phyloP scores from a whole-genome alignment of 2,888 invertebrate genomes.

The Caenorhabditis parvicauda region DNA sequence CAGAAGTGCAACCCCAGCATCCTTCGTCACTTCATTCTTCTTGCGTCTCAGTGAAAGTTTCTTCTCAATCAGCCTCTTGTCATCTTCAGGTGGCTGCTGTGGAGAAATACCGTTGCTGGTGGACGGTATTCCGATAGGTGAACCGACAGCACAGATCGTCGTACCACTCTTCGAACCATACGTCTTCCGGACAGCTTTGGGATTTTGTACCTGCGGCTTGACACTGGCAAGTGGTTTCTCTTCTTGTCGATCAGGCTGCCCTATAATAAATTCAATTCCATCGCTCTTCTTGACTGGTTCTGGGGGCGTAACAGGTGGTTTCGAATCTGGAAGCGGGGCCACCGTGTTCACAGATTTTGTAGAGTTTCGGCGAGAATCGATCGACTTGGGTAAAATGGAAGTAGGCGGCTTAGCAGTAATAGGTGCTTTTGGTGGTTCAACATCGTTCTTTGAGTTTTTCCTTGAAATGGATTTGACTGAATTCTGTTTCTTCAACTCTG shows the following conservation, averaged over 20 bases:
- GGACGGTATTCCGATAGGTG: constrained; percentile 26
- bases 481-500: constrained; percentile 32
- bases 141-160: constrained; percentile 44
- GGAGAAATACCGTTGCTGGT: constrained; percentile 18
- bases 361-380: too few species aligned
- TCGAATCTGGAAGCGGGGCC: neutral
- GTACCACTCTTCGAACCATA: constrained; percentile 48
- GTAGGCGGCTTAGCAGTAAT: constrained; percentile 10
- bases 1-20: constrained; percentile 8
- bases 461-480: neutral
- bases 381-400: constrained; percentile 2
- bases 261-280: constrained; percentile 29
- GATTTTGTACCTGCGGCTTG: too few species aligned
- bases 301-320: constrained; percentile 1
- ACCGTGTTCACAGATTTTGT: neutral
- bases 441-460: constrained; percentile 9
- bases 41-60: constrained; percentile 42
- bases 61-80: constrained; percentile 41
- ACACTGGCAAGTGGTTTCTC: constrained; percentile 22
- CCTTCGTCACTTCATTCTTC: constrained; percentile 25
- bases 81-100: constrained; percentile 15
- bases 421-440: constrained; percentile 15
- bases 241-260: constrained; percentile 5
- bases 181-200: constrained; percentile 42
- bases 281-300: constrained; percentile 33